These are phyloP conservation scores for Trisateles emortualis DNA, from an alignment of 2,888 invertebrate genomes.

Conservation along the genomic window DNA sequence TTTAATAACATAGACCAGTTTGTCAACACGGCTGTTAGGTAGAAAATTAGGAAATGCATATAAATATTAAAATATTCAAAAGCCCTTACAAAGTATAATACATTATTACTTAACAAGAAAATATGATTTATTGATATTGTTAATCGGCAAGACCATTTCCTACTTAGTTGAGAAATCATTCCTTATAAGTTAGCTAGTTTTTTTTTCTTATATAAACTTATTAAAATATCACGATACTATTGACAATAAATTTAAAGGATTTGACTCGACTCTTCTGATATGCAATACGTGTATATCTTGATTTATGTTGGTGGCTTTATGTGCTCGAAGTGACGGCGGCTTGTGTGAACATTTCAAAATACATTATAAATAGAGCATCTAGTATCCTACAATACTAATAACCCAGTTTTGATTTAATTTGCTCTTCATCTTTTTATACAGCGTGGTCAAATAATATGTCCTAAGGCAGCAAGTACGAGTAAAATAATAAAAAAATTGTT, in stretches of 20 bases:
- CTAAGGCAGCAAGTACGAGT: not conserved
- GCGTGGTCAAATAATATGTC: not conserved
- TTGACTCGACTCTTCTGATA: constrained; percentile 58
- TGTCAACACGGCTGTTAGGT: no score
- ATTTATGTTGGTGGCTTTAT: constrained; percentile 66
- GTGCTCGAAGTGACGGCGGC: constrained; percentile 54
- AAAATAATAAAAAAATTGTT: constrained; percentile 2
- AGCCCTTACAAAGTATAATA: not conserved
- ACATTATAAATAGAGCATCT: constrained; percentile 38
- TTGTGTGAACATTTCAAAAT: constrained; percentile 43
- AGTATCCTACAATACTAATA: constrained; percentile 35
- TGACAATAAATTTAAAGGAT: constrained; percentile 56
- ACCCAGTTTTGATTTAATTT: constrained; percentile 34
- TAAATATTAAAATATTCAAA: not conserved
- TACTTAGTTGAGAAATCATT: constrained; percentile 43
- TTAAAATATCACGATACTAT: constrained; percentile 20
- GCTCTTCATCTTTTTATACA: constrained; percentile 15
- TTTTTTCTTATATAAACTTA: constrained; percentile 47
- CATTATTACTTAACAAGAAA: constrained; percentile 41
- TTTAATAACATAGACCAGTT: no score
- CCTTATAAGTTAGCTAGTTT: constrained; percentile 50
- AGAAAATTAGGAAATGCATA: not conserved
- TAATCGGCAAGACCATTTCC: constrained; percentile 53
- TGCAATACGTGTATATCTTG: constrained; percentile 72
- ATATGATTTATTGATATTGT: constrained; percentile 55